These are phyloP conservation scores for Dasypogon diadema DNA, from an alignment of 2,888 invertebrate genomes.

Conservation along the genomic window DNA sequence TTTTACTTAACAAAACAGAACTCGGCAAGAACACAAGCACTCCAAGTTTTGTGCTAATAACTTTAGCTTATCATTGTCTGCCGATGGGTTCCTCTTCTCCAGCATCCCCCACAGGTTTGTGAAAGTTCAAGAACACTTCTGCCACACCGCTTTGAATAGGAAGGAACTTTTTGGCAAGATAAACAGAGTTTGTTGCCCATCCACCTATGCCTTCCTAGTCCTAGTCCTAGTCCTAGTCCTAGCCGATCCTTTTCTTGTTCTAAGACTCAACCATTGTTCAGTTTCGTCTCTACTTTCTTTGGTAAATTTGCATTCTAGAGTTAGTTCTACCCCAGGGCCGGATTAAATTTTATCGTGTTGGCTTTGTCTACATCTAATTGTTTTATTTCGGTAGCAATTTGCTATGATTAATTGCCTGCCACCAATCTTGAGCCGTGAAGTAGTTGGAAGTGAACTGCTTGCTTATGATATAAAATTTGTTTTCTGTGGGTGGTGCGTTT, in stretches of 20 bases:
- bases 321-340: conserved; percentile 16
- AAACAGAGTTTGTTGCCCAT: conserved; percentile 46
- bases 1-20: conserved; percentile 54
- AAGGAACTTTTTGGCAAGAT: conserved; percentile 46
- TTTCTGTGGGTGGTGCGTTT: background rate
- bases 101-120: conserved; percentile 16
- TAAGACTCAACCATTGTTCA: conserved; percentile 25
- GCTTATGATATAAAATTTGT: conserved; percentile 12
- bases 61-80: conserved; percentile 55
- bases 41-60: conserved; percentile 53
- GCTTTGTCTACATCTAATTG: conserved; percentile 48
- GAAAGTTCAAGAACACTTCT: conserved; percentile 52
- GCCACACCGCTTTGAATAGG: conserved; percentile 42
- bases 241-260: conserved; percentile 16
- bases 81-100: conserved; percentile 38
- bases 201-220: background rate
- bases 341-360: conserved; percentile 48
- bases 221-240: no score
- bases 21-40: conserved; percentile 53
- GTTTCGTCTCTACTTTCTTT: conserved; percentile 19
- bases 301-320: conserved; percentile 48
- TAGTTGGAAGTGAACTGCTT: background rate
- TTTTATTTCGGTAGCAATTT: conserved; percentile 48
- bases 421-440: conserved; percentile 3
- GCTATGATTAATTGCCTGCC: conserved; percentile 49